Evolutionary conservation across 2,888 invertebrate species (phyloP), one percentile per base, ranked within the genome.

Genomic region (Linhomoeus sp.): DNA sequence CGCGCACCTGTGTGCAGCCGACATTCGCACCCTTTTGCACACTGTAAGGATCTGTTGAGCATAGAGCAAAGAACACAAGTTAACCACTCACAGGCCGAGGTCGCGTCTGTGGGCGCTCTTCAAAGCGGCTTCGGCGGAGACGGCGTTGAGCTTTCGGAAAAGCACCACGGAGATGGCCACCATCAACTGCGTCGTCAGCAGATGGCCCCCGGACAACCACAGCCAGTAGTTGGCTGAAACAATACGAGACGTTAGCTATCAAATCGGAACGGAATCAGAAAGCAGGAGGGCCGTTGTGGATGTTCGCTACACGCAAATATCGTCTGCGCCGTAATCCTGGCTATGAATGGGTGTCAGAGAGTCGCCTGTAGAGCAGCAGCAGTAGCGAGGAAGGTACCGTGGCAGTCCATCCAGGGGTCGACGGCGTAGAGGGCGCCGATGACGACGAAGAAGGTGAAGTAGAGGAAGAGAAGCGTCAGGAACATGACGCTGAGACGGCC

Each of bases 221-320:
- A 47, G 15, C 47, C 47, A 47, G 25, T 43, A 47, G 12, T 26
- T 20, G 14, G 47, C 47, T 47, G 37, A 7, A 43, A 47, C 19
- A 36, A 19, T 7, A 24, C 19, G 33, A 33, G 33, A 45, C 15
- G 25, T 14, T 36, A n/a, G n/a, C n/a, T n/a, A n/a, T n/a, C n/a
- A n/a, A n/a, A n/a, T n/a, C n/a, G n/a, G n/a, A n/a, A n/a, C n/a
- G n/a, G n/a, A n/a, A n/a, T n/a, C n/a, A n/a, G n/a, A n/a, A n/a
- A n/a, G n/a, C n/a, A n/a, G n/a, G n/a, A n/a, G n/a, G n/a, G n/a
- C n/a, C n/a, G n/a, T n/a, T n/a, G n/a, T n/a, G n/a, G n/a, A n/a
- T n/a, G n/a, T n/a, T n/a, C n/a, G n/a, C n/a, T n/a, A n/a, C n/a
- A n/a, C n/a, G n/a, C n/a, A n/a, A n/a, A n/a, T n/a, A n/a, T n/a